Conservation (phyloP, 2,113 vertebrate genomes). For the Lasiurus cinereus region DNA sequence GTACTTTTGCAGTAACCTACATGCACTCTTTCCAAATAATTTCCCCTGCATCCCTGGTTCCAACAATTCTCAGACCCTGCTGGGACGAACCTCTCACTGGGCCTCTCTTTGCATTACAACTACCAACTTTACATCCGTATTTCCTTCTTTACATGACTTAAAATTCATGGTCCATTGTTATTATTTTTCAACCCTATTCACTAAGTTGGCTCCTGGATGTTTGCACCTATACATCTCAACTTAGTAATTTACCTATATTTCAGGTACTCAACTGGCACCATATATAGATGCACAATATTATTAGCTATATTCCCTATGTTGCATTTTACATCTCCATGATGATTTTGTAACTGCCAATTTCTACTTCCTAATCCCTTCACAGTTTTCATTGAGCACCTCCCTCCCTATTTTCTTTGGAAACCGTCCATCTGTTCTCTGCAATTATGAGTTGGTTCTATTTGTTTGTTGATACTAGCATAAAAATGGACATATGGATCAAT, state of each 20-base stretch:
- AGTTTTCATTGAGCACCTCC: not conserved
- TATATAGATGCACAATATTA: not conserved
- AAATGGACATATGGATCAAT: not conserved
- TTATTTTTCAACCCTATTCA: not conserved
- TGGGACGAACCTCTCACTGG: not conserved
- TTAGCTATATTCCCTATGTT: not conserved
- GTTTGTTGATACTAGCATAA: not conserved
- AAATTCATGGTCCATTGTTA: not conserved
- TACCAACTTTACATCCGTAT: not conserved
- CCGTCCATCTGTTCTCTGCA: not conserved
- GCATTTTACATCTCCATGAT: not conserved
- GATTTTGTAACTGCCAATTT: not conserved
- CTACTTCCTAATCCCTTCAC: not conserved
- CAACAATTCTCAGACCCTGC: not conserved
- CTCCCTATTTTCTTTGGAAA: not conserved
- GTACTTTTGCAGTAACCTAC: not conserved
- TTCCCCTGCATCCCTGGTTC: not conserved
- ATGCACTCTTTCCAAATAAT: no score
- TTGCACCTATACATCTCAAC: not conserved
- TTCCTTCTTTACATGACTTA: not conserved
- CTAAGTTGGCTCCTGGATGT: not conserved
- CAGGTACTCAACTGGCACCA: not conserved
- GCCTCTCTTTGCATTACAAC: not conserved
- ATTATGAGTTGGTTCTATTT: not conserved
- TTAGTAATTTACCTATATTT: not conserved